phyloP scores from a whole-genome alignment of 2,113 vertebrate species.

The Regulus satrapa region DNA sequence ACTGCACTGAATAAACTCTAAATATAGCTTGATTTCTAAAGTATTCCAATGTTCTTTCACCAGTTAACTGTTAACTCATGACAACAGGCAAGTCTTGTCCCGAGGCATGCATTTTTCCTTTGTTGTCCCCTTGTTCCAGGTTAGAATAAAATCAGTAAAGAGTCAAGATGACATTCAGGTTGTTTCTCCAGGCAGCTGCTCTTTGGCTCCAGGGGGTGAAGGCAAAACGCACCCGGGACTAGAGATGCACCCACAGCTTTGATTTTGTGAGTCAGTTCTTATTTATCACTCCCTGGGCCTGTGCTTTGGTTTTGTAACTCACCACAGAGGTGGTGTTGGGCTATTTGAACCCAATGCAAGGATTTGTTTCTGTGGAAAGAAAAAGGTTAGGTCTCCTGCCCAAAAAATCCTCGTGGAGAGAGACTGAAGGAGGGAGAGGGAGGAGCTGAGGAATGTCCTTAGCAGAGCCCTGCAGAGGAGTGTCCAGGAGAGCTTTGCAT shows the following conservation, averaged over 20 bases:
- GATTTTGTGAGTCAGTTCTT: not conserved
- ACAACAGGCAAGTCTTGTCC: not conserved
- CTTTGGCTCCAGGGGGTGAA: not conserved
- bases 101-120: not conserved
- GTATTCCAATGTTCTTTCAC: not conserved
- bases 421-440: not conserved
- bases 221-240: not conserved
- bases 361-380: not conserved
- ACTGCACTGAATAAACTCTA: not conserved
- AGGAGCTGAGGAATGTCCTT: not conserved
- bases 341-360: not conserved
- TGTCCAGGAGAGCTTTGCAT: not conserved
- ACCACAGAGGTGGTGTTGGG: no score
- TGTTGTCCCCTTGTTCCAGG: not conserved
- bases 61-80: constrained; percentile 29
- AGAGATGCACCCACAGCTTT: not conserved
- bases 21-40: constrained; percentile 2
- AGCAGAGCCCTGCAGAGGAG: not conserved
- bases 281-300: not conserved
- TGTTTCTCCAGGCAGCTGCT: not conserved
- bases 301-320: not conserved
- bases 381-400: not conserved
- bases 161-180: not conserved
- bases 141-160: not conserved
- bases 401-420: not conserved